Evolutionary conservation across 2,113 vertebrate species (phyloP), one percentile per base, ranked within the genome.

Genomic region (Cricetomys ansorgei): DNA sequence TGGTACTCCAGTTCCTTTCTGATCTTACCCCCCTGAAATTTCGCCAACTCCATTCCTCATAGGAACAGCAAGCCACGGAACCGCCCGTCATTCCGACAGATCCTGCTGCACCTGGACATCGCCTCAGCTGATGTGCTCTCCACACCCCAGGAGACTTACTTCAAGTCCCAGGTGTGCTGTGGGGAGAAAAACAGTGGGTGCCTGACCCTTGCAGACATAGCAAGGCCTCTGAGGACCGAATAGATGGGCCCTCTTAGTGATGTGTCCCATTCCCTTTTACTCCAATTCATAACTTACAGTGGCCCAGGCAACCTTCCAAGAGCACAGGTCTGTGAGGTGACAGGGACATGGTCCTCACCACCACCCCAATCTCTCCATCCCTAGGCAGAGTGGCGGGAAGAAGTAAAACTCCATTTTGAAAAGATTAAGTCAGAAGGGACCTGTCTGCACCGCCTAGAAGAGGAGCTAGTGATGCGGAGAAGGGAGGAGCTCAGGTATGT

Each of bases 351-450:
- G n/a, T 76, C 53, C 64, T 93, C 40, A 95, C 31, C n/a, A 19
- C 29, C 34, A 37, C n/a, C 27, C 48, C 50, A 43, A 0, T 85
- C 72, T 95, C 79, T 77, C 93, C 69, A 94, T 50, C 83, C 59
- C 27, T 97, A 99, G 99, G 99, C 98, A 43, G 99, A 99, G 97
- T 99, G 99, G 99, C 99, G 99, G 2, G 99, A 99, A 91, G 99
- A 99, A 97, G 99, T 99, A 96, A 99, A 99, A 98, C 98, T 99
- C 89, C 99, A 99, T 98, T 99, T 99, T 89, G 99, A 99, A 98
- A 99, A 99, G 98, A 99, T 99, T 97, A 99, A 99, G 89, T 99
- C 99, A 0, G 99, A 99, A 98, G 99, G 99, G 57, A 99, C 99
- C 0, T 99, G 99, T 97, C 98, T 99, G 92, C 99, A 99, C 97